Evolutionary conservation across 2,888 invertebrate genomes (phyloP).

Genomic region (Cephonodes hylas): DNA sequence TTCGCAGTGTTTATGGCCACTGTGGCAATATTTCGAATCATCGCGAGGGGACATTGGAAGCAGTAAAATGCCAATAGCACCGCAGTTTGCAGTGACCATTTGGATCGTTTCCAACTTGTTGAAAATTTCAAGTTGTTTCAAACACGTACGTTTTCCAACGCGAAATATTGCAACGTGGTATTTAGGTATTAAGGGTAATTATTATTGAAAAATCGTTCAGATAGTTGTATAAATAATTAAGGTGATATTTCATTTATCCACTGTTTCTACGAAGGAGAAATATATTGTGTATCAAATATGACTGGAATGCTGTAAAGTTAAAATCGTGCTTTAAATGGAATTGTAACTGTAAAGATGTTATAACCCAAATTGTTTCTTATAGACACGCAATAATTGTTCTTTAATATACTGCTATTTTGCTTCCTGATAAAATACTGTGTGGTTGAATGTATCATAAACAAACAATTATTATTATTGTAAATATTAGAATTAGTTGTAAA

Average conservation of each 20-base stretch:
- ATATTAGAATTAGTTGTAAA: conserved; percentile 5
- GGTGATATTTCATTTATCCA: not conserved
- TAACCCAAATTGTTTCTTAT: not conserved
- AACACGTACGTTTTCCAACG: not conserved
- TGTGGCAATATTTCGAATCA: conserved; percentile 22
- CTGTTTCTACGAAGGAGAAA: not conserved
- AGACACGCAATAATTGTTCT: not conserved
- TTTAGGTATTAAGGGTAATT: conserved; percentile 4
- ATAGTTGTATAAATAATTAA: conserved; percentile 9
- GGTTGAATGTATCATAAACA: conserved; percentile 9
- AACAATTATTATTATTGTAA: conserved; percentile 2
- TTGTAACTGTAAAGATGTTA: not conserved
- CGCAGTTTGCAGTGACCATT: conserved; percentile 16
- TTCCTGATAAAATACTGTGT: not conserved
- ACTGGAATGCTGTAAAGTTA: not conserved
- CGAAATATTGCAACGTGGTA: not conserved
- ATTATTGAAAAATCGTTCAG: not conserved
- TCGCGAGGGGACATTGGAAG: conserved; percentile 10
- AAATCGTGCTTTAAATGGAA: not conserved
- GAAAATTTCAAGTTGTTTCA: conserved; percentile 21
- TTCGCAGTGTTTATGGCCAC: conserved; percentile 19
- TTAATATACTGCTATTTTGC: not conserved
- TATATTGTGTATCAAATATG: not conserved
- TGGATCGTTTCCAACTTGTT: conserved; percentile 30
- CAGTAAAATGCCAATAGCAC: conserved; percentile 18